phyloP scores from a whole-genome alignment of 2,113 vertebrate genomes.

The Ariopsis seemanni region DNA sequence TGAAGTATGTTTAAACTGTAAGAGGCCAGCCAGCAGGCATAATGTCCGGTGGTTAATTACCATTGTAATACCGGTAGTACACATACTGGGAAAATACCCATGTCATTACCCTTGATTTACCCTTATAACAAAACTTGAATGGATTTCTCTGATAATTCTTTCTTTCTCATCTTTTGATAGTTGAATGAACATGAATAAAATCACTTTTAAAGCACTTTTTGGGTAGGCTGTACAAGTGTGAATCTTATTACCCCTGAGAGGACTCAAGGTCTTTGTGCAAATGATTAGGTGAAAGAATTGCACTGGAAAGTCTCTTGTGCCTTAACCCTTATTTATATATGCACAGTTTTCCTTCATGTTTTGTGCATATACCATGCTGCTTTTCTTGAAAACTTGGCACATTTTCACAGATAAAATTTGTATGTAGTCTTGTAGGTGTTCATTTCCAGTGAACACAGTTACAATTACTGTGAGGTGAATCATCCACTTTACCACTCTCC shows the following conservation, averaged over 20 bases:
- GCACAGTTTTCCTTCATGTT: neutral
- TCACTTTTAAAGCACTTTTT: neutral
- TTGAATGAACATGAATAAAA: neutral
- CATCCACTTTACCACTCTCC: slow-evolving; percentile 64
- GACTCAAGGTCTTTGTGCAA: neutral
- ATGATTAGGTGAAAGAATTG: neutral
- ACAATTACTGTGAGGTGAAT: slow-evolving; percentile 67
- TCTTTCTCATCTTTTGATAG: neutral
- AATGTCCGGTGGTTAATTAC: neutral
- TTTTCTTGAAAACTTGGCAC: slow-evolving; percentile 53
- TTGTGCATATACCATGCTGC: neutral
- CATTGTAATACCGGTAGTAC: neutral
- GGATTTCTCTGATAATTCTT: neutral
- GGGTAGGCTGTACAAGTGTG: neutral
- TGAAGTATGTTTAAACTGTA: neutral
- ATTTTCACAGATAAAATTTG: slow-evolving; percentile 67
- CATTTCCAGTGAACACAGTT: slow-evolving; percentile 63
- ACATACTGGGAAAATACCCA: neutral
- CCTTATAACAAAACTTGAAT: neutral
- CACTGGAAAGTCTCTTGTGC: neutral
- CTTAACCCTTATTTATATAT: neutral
- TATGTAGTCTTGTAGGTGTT: slow-evolving; percentile 69
- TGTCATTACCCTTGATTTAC: neutral
- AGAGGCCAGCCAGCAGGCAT: neutral
- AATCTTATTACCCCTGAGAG: neutral